These are phyloP conservation scores for Neolamprologus fasciatus DNA, from an alignment of 2,113 vertebrate genomes.

Conservation along the genomic window DNA sequence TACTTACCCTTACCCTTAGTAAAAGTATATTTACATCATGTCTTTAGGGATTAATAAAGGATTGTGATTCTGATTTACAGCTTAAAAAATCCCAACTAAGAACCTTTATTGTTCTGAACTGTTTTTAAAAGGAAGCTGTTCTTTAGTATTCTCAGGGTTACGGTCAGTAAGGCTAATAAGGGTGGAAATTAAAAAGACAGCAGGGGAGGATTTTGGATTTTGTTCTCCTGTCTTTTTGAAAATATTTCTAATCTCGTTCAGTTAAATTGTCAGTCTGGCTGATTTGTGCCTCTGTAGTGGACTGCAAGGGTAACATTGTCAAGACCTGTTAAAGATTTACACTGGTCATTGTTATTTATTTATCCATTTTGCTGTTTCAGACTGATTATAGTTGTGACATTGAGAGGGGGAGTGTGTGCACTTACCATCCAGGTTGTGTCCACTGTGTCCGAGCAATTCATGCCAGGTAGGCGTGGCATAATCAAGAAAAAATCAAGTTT, in stretches of 20 bases:
- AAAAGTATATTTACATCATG: not conserved
- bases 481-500: not conserved
- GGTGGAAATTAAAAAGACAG: fast-evolving
- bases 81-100: not conserved
- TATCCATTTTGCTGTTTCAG: constrained; percentile 49
- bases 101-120: not conserved
- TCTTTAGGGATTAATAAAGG: fast-evolving
- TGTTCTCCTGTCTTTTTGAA: not conserved
- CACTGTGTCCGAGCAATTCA: constrained; percentile 85
- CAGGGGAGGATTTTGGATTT: not conserved
- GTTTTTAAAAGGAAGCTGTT: not conserved
- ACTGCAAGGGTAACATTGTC: fast-evolving
- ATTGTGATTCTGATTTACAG: not conserved
- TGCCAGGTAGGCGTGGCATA: constrained; percentile 72
- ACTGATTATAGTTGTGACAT: constrained; percentile 88
- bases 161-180: not conserved
- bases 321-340: not conserved
- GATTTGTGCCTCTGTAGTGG: fast-evolving
- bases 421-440: constrained; percentile 83
- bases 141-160: not conserved
- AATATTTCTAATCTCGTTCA: fast-evolving
- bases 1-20: fast-evolving
- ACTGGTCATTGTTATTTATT: not conserved
- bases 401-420: constrained; percentile 80
- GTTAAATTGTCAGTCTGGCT: not conserved